phyloP scores from a whole-genome alignment of 2,888 invertebrate species.

The Lacanobia wlatinum region DNA sequence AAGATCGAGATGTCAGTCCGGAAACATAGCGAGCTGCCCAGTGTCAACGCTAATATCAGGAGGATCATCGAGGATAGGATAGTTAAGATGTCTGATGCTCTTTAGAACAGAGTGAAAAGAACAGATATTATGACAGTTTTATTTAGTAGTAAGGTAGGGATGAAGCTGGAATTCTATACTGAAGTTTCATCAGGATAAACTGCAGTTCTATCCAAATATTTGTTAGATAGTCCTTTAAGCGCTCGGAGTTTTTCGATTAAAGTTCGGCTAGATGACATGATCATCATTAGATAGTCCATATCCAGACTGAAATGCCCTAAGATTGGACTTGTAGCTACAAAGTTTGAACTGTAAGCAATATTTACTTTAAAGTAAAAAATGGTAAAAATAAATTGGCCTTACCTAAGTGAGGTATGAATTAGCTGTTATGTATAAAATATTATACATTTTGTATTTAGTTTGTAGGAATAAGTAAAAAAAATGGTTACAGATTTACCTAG shows the following conservation, averaged over 20 bases:
- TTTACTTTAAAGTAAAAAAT: neutral
- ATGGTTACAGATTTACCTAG: neutral
- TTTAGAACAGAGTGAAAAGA: neutral
- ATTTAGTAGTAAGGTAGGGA: neutral
- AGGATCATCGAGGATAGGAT: slow-evolving; percentile 83
- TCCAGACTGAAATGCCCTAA: neutral
- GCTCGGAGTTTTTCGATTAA: no score
- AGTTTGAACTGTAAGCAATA: neutral
- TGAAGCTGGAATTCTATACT: no score
- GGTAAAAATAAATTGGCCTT: neutral
- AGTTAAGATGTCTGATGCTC: slow-evolving; percentile 67
- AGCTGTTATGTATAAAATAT: neutral
- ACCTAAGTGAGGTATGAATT: neutral
- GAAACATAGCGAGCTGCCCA: slow-evolving; percentile 91
- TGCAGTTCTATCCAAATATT: no score
- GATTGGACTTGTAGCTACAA: neutral
- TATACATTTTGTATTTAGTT: slow-evolving; percentile 13
- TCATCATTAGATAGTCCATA: neutral
- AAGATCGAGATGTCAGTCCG: slow-evolving; percentile 95
- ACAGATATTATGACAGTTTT: neutral
- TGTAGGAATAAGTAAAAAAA: slow-evolving; percentile 1
- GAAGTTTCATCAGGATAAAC: no score
- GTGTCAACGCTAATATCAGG: slow-evolving; percentile 96
- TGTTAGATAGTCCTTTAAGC: no score
- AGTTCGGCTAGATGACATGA: neutral